A percentile compares a stretch with the other conserved stretches of the same genome.
These are phyloP conservation scores for Proteles cristata DNA, from an alignment of 2,113 vertebrate genomes.

Conservation along the genomic window DNA sequence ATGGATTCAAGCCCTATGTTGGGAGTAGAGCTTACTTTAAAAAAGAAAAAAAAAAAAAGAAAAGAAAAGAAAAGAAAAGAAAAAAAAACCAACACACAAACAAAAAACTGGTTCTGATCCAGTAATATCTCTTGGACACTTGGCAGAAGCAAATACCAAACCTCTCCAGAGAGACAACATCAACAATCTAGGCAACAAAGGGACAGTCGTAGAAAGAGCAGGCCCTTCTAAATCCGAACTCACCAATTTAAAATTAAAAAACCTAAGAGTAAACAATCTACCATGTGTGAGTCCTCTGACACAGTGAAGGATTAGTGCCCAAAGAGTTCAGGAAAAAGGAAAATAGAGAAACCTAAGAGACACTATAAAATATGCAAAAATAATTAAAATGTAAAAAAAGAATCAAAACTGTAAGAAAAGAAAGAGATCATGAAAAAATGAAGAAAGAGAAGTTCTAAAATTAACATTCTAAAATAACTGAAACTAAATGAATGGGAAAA, in stretches of 20 bases:
- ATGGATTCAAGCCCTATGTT: not conserved
- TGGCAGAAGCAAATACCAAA: constrained; percentile 43
- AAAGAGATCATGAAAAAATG: not conserved
- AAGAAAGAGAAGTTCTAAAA: constrained; percentile 43
- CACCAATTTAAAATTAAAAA: not conserved
- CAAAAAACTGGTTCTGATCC: not conserved
- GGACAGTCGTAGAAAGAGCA: not conserved
- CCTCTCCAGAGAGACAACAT: not conserved
- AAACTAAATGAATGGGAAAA: not conserved
- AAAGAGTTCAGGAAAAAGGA: constrained; percentile 15
- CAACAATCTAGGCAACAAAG: not conserved
- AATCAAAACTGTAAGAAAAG: not conserved
- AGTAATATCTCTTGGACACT: not conserved
- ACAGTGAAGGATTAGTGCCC: not conserved
- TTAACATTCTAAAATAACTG: constrained; percentile 41
- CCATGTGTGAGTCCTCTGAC: not conserved
- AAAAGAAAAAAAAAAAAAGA: too few species aligned
- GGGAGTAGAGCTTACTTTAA: not conserved
- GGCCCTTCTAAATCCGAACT: not conserved
- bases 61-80: too few species aligned
- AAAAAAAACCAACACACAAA: too few species aligned
- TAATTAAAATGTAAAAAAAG: constrained; percentile 11
- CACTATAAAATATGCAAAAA: constrained; percentile 17
- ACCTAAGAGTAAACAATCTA: constrained; percentile 16
- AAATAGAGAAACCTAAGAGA: not conserved